Base-by-base conservation (phyloP, 35 echinoderm and acorn worm genomes). In the Eucidaris tribuloides region DNA sequence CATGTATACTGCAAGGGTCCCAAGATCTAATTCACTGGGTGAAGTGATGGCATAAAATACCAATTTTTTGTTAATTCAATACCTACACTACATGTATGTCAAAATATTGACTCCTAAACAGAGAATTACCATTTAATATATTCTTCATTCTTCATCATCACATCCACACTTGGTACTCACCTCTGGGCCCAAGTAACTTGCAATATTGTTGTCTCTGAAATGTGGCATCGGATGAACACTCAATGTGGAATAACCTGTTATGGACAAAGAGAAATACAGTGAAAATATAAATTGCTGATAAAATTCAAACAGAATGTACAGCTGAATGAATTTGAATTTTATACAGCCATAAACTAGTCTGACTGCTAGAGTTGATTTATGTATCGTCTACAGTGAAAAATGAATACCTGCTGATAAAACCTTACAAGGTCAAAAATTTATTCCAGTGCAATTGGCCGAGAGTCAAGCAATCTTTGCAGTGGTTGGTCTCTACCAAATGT, bases 141-240 rank as follows among this genome's bases (percentile, higher is more conserved):
- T n/a, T n/a, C n/a, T n/a, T n/a, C n/a, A n/a, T n/a, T n/a, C n/a
- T n/a, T 45, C 42, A 41, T 18, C 20, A 23, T 46, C 27, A 9
- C 24, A 46, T 19, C 18, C 23, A 33, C 29, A 46, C 36, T 23
- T 38, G 38, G 37, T 19, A 30, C 84, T 79, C 70, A 88, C 85
- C 85, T 88, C 85, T 65, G 85, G 77, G 20, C 85, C 85, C 19
- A 81, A 32, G 35, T 80, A 68, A 15, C 28, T 45, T 35, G 45
- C 24, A n/a, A 80, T 81, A 36, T 80, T 88, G 61, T 56, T 45
- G 62, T 88, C 42, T 28, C 44, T 81, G 76, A 88, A 79, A 46
- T 88, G 76, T 2, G 77, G 76, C 29, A 30, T 48, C 7, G 76
- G 76, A 3, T 88, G 77, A 6, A 88, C 57, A 54, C 63, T 80